These are phyloP conservation scores for Coboldia fuscipes DNA, from an alignment of 1,140 invertebrate species.

Conservation along the genomic window DNA sequence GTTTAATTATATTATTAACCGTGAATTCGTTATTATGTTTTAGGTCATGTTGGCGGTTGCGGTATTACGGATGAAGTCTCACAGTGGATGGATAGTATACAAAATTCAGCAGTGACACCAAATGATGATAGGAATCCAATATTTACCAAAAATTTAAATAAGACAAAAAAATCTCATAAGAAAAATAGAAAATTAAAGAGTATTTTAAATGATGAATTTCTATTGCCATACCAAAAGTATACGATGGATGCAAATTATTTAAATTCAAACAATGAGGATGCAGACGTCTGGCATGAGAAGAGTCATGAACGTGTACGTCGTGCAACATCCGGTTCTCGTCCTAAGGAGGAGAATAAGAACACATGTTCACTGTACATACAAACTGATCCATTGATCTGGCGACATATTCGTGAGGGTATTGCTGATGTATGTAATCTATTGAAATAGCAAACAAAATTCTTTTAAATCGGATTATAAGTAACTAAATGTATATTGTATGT, in stretches of 20 bases:
- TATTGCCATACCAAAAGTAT: slow-evolving; percentile 21
- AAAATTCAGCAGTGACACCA: slow-evolving; percentile 62
- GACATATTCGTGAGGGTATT: slow-evolving; percentile 57
- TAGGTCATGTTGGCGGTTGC: slow-evolving; percentile 63
- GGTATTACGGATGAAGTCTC: slow-evolving; percentile 67
- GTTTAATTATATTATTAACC: too few relatives aligned
- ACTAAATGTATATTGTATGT: too few relatives aligned
- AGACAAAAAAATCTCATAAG: slow-evolving; percentile 6
- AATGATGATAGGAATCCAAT: slow-evolving; percentile 13
- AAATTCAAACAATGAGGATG: slow-evolving; percentile 1
- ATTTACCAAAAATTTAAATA: slow-evolving; percentile 5
- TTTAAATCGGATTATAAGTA: too few relatives aligned
- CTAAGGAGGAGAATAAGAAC: slow-evolving; percentile 49
- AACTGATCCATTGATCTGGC: slow-evolving; percentile 94
- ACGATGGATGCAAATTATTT: slow-evolving; percentile 20
- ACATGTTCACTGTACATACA: slow-evolving; percentile 92
- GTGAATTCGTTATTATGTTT: too few relatives aligned
- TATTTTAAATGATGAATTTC: slow-evolving; percentile 14
- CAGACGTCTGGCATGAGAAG: slow-evolving; percentile 14
- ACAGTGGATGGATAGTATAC: slow-evolving; percentile 81
- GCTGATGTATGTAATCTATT: slow-evolving; percentile 32
- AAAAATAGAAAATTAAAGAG: slow-evolving; percentile 14
- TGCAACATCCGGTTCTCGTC: slow-evolving; percentile 27
- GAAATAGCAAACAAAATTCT: too few relatives aligned
- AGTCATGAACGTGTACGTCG: slow-evolving; percentile 14